phyloP scores from a whole-genome alignment of 2,797 vertebrate species.

The Enteromius mattozi region DNA sequence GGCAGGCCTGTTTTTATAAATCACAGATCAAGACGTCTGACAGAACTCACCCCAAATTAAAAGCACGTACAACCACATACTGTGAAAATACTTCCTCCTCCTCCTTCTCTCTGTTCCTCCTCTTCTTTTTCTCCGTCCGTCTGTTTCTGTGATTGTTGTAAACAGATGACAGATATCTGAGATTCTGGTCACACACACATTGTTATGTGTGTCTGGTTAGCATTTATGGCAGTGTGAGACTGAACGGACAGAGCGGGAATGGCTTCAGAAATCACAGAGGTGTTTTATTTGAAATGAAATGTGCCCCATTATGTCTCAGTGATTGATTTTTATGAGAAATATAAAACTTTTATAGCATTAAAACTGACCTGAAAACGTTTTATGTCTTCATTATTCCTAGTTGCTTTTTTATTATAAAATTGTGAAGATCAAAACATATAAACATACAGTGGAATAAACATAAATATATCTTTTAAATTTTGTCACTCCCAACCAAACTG shows the following conservation, averaged over 20 bases:
- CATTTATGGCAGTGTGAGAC: background rate
- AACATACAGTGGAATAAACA: background rate
- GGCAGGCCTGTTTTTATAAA: background rate
- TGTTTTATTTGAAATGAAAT: slow-evolving; percentile 5
- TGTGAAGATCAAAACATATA: background rate
- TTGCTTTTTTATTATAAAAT: background rate
- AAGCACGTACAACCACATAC: background rate
- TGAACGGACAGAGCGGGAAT: background rate
- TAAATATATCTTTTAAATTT: background rate
- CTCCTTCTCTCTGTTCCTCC: background rate
- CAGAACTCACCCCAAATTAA: slow-evolving; percentile 1
- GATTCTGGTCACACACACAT: background rate
- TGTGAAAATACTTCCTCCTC: background rate
- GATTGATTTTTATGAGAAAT: background rate
- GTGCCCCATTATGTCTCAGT: background rate
- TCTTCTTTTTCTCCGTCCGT: background rate
- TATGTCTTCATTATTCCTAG: background rate
- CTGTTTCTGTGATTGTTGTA: background rate
- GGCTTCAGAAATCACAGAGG: background rate
- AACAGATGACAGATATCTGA: slow-evolving; percentile 11
- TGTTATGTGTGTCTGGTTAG: background rate
- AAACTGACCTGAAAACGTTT: background rate
- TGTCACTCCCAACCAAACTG: background rate
- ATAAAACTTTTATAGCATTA: background rate
- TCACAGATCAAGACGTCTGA: background rate